Evolutionary conservation across 2,888 invertebrate genomes (phyloP).

Genomic region (Scotopteryx bipunctaria): DNA sequence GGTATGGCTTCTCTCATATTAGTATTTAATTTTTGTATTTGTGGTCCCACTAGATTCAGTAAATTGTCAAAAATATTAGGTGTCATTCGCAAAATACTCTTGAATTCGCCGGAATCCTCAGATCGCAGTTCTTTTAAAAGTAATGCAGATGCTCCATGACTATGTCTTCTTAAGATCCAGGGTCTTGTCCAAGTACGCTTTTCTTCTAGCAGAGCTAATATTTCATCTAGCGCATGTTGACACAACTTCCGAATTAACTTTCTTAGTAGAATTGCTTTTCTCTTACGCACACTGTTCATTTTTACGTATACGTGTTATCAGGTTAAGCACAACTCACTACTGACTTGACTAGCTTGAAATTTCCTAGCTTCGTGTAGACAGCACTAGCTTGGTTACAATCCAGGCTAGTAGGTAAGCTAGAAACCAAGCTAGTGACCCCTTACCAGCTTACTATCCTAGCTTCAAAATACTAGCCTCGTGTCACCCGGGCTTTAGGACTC

Average conservation of each 20-base stretch:
- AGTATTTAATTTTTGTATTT: slow-evolving; percentile 17
- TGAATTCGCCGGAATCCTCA: slow-evolving; percentile 5
- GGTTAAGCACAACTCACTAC: slow-evolving; percentile 17
- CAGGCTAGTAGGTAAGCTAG: slow-evolving; percentile 20
- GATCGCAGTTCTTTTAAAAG: slow-evolving; percentile 10
- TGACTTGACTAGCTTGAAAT: slow-evolving; percentile 20
- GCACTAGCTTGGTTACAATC: slow-evolving; percentile 19
- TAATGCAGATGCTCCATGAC: slow-evolving; percentile 9
- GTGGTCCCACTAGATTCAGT: slow-evolving; percentile 15
- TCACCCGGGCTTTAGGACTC: too few relatives aligned
- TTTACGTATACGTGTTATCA: slow-evolving; percentile 27
- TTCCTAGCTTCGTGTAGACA: slow-evolving; percentile 15
- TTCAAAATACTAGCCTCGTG: slow-evolving; percentile 14
- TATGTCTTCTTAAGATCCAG: neutral
- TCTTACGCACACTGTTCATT: slow-evolving; percentile 30
- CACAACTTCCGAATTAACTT: slow-evolving; percentile 30
- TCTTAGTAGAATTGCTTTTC: slow-evolving; percentile 28
- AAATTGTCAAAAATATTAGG: slow-evolving; percentile 17
- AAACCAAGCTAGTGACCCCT: slow-evolving; percentile 21
- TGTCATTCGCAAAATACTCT: slow-evolving; percentile 20
- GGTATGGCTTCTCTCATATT: slow-evolving; percentile 18
- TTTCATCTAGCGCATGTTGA: slow-evolving; percentile 31
- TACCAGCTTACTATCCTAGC: slow-evolving; percentile 19
- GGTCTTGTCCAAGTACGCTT: slow-evolving; percentile 7
- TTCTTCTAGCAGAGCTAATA: slow-evolving; percentile 22